These are phyloP conservation scores for Zosterops pallidus DNA, from an alignment of 2,113 vertebrate genomes.

Conservation along the genomic window DNA sequence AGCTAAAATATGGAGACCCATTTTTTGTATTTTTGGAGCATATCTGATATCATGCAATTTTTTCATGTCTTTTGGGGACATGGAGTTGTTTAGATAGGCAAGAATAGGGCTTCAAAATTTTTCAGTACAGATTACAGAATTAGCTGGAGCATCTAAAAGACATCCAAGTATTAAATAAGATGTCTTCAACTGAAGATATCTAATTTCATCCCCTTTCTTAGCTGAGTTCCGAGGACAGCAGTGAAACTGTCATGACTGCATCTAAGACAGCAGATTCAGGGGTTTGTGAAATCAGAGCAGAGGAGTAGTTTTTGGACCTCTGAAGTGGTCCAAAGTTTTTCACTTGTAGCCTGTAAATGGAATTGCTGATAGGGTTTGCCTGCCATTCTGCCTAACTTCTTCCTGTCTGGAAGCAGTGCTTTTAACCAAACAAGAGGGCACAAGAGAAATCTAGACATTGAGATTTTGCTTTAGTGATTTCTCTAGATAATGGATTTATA, in stretches of 20 bases:
- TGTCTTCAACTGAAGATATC: background rate
- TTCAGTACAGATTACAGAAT: background rate
- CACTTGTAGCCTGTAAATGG: background rate
- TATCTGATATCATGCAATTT: background rate
- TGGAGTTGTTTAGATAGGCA: background rate
- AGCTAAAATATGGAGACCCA: background rate
- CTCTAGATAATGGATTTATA: background rate
- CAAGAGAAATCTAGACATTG: background rate
- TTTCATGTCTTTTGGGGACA: background rate
- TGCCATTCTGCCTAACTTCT: background rate
- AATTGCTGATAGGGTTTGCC: background rate
- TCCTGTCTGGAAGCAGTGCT: background rate
- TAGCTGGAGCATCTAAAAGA: background rate
- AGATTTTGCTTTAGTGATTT: background rate
- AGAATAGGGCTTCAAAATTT: background rate
- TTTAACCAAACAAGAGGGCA: background rate
- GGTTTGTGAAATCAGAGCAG: background rate
- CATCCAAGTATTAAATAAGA: background rate
- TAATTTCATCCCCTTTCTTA: background rate
- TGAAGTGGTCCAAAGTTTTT: background rate
- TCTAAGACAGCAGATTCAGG: too few species aligned
- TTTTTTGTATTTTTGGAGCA: background rate
- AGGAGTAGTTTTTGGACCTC: too few species aligned
- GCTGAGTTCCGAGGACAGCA: background rate
- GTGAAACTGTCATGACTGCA: background rate